These are phyloP conservation scores for Drosophila prosaltans DNA, from an alignment of 1,140 invertebrate species.

Conservation along the genomic window DNA sequence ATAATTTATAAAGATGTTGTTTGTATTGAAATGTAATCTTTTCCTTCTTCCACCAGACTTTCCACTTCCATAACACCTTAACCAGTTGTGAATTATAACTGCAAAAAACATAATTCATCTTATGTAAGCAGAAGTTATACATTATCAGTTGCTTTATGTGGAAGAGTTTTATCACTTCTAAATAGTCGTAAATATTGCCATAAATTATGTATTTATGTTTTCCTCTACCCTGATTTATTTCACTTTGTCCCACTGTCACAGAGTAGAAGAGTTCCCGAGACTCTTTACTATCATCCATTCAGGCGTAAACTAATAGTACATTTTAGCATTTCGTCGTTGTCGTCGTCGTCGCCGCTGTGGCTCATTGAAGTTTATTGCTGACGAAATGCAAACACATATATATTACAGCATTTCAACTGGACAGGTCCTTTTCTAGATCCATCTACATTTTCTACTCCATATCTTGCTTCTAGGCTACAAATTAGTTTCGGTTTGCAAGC, in stretches of 20 bases:
- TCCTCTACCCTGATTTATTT: not conserved
- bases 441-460: slow-evolving; percentile 24
- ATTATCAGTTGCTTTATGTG: no score
- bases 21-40: no score
- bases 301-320: slow-evolving; percentile 63
- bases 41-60: no score
- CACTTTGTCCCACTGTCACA: not conserved
- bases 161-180: no score
- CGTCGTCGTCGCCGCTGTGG: slow-evolving; percentile 46
- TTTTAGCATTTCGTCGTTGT: slow-evolving; percentile 65
- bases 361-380: slow-evolving; percentile 75
- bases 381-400: slow-evolving; percentile 73
- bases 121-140: no score
- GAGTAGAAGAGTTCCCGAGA: not conserved
- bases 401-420: slow-evolving; percentile 57
- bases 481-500: slow-evolving; percentile 71
- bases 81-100: no score
- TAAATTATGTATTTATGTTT: no score
- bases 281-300: slow-evolving; percentile 21
- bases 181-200: no score
- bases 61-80: no score
- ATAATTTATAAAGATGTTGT: no score
- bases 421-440: not conserved
- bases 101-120: no score
- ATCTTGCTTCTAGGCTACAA: slow-evolving; percentile 54